Evolutionary conservation across 2,888 invertebrate genomes (phyloP).

Genomic region (Cabera pusaria): DNA sequence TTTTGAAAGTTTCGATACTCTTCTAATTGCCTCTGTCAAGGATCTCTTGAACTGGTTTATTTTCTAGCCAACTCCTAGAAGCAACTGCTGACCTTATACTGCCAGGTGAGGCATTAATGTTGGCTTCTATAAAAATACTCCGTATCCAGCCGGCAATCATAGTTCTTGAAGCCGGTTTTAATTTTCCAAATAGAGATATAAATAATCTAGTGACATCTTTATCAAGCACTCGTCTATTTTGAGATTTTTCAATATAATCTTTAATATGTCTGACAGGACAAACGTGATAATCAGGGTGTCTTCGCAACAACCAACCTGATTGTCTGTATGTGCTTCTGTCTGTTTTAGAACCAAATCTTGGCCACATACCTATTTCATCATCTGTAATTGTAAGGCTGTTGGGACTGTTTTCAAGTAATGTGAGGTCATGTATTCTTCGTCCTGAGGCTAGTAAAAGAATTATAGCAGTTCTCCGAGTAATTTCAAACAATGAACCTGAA

Average conservation of each 20-base stretch:
- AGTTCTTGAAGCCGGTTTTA: background rate
- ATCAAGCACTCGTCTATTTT: background rate
- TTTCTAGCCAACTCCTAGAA: constrained; percentile 12
- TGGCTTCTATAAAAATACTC: constrained; percentile 2
- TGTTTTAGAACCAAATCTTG: background rate
- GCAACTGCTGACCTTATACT: constrained; percentile 8
- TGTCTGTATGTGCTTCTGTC: constrained; percentile 6
- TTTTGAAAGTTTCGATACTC: too few relatives aligned
- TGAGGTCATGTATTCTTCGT: background rate
- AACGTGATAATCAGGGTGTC: background rate
- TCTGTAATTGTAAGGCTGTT: too few relatives aligned
- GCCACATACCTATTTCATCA: background rate
- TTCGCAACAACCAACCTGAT: constrained; percentile 1
- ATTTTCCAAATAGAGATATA: background rate
- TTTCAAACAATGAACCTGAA: constrained; percentile 8
- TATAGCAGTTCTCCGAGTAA: constrained; percentile 14
- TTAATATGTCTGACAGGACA: background rate
- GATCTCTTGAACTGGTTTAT: constrained; percentile 9
- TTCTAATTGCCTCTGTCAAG: too few relatives aligned
- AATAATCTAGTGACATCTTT: background rate
- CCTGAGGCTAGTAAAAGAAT: constrained; percentile 18
- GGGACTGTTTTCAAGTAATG: background rate
- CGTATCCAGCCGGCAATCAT: constrained; percentile 9
- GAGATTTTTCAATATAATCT: background rate
- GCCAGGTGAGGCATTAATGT: constrained; percentile 7